Evolutionary conservation across 2,797 vertebrate species (phyloP).

Genomic region (Microctenopoma lineatum): DNA sequence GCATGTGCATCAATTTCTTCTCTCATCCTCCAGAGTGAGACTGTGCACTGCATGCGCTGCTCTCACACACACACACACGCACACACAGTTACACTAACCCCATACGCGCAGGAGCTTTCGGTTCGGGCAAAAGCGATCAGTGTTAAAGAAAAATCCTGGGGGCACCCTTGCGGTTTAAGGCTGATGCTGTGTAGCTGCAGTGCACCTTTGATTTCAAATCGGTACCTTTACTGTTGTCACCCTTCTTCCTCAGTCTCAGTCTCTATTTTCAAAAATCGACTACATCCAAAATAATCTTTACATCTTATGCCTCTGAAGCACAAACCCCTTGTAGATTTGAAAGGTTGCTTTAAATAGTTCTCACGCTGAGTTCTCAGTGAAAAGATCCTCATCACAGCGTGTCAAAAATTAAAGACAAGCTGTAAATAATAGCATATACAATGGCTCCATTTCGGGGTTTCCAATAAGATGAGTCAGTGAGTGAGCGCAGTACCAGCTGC

Average conservation of each 20-base stretch:
- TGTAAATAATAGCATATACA: neutral
- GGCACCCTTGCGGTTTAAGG: neutral
- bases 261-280: neutral
- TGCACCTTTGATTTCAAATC: neutral
- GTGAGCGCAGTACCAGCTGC: neutral
- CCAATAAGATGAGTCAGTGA: neutral
- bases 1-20: constrained; percentile 7
- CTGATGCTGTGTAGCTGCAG: neutral
- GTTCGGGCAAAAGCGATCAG: constrained; percentile 5
- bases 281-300: too few relatives aligned
- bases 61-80: constrained; percentile 1
- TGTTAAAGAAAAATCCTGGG: constrained; percentile 4
- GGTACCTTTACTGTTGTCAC: neutral
- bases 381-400: neutral
- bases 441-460: neutral
- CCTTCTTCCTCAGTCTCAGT: neutral
- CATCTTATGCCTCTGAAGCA: too few relatives aligned
- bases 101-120: neutral
- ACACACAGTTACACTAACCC: too few relatives aligned
- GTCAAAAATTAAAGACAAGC: neutral
- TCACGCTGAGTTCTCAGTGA: neutral
- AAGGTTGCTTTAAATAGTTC: neutral
- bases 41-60: constrained; percentile 14
- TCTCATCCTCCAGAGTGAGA: constrained; percentile 24
- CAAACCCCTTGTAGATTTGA: neutral